phyloP scores from a whole-genome alignment of 1,140 invertebrate genomes.

The Eupristina koningsbergeri region DNA sequence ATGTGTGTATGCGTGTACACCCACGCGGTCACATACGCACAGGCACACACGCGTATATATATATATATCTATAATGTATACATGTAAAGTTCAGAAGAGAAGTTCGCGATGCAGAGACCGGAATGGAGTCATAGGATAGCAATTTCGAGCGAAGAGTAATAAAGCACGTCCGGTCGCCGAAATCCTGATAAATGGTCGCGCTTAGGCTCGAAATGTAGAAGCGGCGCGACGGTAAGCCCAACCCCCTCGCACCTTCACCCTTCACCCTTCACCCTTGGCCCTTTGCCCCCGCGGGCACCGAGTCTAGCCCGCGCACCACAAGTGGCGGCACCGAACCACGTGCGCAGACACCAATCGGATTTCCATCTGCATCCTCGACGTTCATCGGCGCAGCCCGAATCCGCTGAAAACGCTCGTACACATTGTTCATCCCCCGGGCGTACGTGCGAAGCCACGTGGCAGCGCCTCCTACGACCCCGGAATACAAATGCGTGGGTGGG shows the following conservation, averaged over 20 bases:
- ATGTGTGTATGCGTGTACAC: constrained; percentile 58
- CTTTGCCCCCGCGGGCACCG: background rate
- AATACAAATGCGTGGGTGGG: background rate
- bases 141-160: constrained; percentile 73
- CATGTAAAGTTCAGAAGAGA: too few species aligned
- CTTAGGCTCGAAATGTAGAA: constrained; percentile 75
- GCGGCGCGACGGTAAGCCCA: constrained; percentile 70
- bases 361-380: background rate
- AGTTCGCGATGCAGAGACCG: constrained; percentile 58
- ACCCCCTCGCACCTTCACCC: constrained; percentile 58
- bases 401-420: too few species aligned
- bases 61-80: too few species aligned
- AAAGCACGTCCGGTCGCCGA: constrained; percentile 75
- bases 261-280: constrained; percentile 12
- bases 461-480: background rate
- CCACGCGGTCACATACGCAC: constrained; percentile 7
- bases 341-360: constrained; percentile 26
- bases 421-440: background rate
- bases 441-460: constrained; percentile 15
- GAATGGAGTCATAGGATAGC: constrained; percentile 75
- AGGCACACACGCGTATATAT: too few species aligned
- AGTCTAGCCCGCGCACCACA: background rate
- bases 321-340: background rate
- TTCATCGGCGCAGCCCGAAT: background rate
- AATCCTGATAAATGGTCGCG: constrained; percentile 75